A percentile compares a stretch with the other conserved stretches of the same genome.
These are phyloP conservation scores for Bubo bubo DNA, from an alignment of 2,113 vertebrate genomes.

Conservation along the genomic window DNA sequence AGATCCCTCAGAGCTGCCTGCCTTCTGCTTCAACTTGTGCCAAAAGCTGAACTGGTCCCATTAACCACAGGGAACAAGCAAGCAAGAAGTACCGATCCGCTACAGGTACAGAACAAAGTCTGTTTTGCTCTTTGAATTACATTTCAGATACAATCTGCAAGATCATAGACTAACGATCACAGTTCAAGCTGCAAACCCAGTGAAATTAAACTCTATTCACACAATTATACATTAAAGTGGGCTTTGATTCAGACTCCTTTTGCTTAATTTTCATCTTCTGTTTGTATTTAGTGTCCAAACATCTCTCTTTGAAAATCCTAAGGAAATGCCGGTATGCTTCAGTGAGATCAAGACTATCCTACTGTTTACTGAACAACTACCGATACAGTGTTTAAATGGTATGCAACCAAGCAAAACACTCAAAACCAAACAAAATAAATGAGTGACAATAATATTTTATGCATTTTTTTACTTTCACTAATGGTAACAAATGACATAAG, in stretches of 20 bases:
- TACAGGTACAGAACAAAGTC: not conserved
- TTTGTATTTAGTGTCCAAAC: not conserved
- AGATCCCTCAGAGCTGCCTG: not conserved
- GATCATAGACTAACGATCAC: not conserved
- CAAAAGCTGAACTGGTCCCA: conserved; percentile 9
- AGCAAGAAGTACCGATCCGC: not conserved
- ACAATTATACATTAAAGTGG: not conserved
- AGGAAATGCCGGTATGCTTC: not conserved
- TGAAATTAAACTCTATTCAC: not conserved
- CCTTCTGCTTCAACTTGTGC: conserved; percentile 25
- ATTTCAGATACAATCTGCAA: not conserved
- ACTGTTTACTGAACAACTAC: not conserved
- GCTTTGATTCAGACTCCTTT: not conserved
- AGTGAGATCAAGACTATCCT: not conserved
- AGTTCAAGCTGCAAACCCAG: not conserved
- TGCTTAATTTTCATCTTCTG: not conserved
- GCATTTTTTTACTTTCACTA: not conserved
- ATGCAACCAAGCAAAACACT: not conserved
- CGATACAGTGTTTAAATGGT: not conserved
- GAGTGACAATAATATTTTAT: not conserved
- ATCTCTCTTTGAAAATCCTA: not conserved
- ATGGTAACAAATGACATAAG: not conserved
- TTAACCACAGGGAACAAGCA: not conserved
- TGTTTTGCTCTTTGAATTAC: not conserved
- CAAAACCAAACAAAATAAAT: not conserved